phyloP scores from a whole-genome alignment of 2,113 vertebrate genomes.

The Phoenicopterus ruber region DNA sequence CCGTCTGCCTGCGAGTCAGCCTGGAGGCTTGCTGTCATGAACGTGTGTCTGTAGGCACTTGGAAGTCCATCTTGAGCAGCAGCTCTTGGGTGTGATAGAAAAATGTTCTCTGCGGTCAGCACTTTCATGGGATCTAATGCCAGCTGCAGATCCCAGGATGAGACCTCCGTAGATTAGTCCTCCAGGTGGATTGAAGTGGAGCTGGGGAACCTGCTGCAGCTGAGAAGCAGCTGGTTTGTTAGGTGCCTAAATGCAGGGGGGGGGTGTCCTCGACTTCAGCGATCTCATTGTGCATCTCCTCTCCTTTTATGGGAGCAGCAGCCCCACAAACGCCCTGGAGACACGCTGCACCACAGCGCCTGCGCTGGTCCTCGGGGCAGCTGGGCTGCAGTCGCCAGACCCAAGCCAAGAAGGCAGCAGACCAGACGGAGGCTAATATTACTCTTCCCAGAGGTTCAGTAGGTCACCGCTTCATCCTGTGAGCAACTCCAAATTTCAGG shows the following conservation, averaged over 20 bases:
- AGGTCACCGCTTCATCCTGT: conserved; percentile 52
- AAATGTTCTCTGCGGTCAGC: background rate
- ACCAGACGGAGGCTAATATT: conserved; percentile 33
- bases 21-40: background rate
- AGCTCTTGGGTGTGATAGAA: background rate
- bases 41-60: background rate
- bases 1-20: background rate
- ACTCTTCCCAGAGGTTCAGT: conserved; percentile 46
- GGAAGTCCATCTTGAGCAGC: background rate
- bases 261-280: background rate
- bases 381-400: background rate
- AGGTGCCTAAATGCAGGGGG: fast-evolving
- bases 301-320: background rate
- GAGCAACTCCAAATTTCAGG: conserved; percentile 52
- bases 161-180: fast-evolving
- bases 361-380: background rate
- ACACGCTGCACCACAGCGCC: fast-evolving
- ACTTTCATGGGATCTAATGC: background rate
- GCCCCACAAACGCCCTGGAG: background rate
- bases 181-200: background rate
- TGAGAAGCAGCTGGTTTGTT: background rate
- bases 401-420: conserved; percentile 17
- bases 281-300: background rate
- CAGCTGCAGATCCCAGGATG: background rate
- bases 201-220: background rate